A percentile compares a stretch with the other conserved stretches of the same genome.
Conservation (phyloP, 2,797 vertebrate species). For the Spheniscus humboldti region DNA sequence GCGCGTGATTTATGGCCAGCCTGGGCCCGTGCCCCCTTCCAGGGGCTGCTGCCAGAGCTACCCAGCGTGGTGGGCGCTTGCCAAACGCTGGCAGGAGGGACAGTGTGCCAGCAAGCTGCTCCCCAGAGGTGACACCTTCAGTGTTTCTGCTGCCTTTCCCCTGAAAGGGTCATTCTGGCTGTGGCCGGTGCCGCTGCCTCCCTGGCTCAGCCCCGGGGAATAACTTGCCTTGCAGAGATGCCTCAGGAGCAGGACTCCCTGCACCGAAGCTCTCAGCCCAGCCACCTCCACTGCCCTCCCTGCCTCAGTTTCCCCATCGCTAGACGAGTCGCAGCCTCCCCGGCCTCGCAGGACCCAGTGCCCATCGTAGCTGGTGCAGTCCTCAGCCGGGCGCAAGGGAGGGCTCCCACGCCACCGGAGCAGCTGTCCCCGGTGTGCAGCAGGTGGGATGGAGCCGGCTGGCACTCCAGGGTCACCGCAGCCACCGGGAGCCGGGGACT, state of each 20-base stretch:
- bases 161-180: neutral
- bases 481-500: neutral
- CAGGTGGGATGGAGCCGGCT: neutral
- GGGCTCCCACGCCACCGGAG: accelerated
- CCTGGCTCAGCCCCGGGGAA: neutral
- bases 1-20: constrained; percentile 39
- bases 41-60: neutral
- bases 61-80: accelerated
- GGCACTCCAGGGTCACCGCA: accelerated
- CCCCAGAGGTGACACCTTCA: neutral
- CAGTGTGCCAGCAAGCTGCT: neutral
- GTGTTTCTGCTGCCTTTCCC: too few species aligned
- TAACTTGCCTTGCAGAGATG: too few species aligned
- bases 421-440: neutral
- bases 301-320: neutral
- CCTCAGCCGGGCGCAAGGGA: accelerated
- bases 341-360: neutral
- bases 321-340: neutral
- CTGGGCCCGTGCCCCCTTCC: neutral
- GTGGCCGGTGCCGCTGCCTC: accelerated
- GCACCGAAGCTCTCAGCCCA: accelerated
- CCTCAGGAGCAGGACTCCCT: neutral
- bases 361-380: too few species aligned
- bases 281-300: neutral
- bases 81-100: neutral